A percentile compares a stretch with the other conserved stretches of the same genome.
Evolutionary conservation across 2,888 invertebrate species (phyloP).

Genomic region (Spilarctia lutea): DNA sequence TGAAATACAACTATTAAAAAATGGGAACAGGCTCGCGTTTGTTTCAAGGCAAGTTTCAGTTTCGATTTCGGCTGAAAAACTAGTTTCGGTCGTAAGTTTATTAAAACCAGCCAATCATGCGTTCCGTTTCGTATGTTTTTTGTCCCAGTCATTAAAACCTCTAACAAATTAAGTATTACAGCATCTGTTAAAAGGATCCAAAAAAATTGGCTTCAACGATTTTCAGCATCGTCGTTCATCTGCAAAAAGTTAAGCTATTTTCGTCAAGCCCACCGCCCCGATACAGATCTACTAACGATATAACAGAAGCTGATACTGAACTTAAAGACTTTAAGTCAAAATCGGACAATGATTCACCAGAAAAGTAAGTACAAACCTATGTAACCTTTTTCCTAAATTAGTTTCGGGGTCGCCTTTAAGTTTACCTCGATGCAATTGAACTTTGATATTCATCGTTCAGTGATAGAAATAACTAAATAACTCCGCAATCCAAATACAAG

Average conservation of each 20-base stretch:
- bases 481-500: too few relatives aligned
- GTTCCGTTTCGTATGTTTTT: not conserved
- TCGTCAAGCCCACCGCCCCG: conserved; percentile 52
- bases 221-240: conserved; percentile 51
- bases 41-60: too few relatives aligned
- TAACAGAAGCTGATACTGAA: conserved; percentile 62
- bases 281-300: conserved; percentile 50
- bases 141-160: not conserved
- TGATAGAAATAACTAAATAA: too few relatives aligned
- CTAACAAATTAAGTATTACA: not conserved
- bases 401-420: too few relatives aligned
- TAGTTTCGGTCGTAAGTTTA: too few relatives aligned
- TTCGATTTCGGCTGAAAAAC: too few relatives aligned
- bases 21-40: too few relatives aligned
- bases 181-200: not conserved
- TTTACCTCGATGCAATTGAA: too few relatives aligned
- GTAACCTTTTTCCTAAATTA: too few relatives aligned
- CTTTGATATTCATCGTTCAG: too few relatives aligned
- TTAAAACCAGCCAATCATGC: not conserved
- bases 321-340: conserved; percentile 61
- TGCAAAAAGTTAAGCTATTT: conserved; percentile 64
- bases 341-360: conserved; percentile 47
- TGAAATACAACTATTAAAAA: too few relatives aligned
- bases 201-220: not conserved
- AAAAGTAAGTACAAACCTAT: conserved; percentile 46